phyloP scores from a whole-genome alignment of 2,113 vertebrate species.

The Myanophis thanlyinensis region DNA sequence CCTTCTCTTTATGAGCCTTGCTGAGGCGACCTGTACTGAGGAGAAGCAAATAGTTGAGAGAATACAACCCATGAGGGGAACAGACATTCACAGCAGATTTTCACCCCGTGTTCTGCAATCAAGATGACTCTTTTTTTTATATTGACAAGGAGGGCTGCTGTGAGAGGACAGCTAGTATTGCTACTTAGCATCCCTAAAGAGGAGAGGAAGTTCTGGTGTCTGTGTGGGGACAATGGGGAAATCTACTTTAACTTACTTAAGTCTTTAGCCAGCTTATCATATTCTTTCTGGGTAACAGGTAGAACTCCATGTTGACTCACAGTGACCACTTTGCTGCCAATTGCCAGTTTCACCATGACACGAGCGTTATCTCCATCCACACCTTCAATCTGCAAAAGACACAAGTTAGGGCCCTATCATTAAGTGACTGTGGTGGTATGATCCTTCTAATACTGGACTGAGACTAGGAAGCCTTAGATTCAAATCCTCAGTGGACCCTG shows the following conservation, averaged over 20 bases:
- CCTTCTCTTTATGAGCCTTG: conserved; percentile 72
- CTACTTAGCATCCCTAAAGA: background rate
- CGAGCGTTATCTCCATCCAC: conserved; percentile 87
- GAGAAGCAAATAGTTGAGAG: background rate
- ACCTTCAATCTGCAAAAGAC: conserved; percentile 78
- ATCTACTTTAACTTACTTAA: conserved; percentile 1
- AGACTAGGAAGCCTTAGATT: background rate
- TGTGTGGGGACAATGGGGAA: background rate
- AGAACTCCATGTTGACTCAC: conserved; percentile 80
- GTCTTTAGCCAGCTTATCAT: conserved; percentile 64
- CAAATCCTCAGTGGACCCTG: background rate
- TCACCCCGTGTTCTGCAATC: too few species aligned
- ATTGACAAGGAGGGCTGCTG: background rate
- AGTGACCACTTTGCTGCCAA: conserved; percentile 74
- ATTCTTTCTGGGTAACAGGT: conserved; percentile 78
- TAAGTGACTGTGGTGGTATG: background rate
- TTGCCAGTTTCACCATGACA: conserved; percentile 81
- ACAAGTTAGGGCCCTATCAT: background rate
- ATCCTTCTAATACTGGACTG: background rate
- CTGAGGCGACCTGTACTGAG: background rate
- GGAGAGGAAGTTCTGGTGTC: background rate
- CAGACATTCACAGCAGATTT: background rate
- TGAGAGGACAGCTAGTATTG: background rate
- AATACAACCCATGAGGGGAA: background rate
- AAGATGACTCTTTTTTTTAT: background rate